Percentiles rank a stretch among this genome's conserved stretches.
phyloP scores from a whole-genome alignment of 2,797 vertebrate species.

The Phrynocephalus guinanensis region DNA sequence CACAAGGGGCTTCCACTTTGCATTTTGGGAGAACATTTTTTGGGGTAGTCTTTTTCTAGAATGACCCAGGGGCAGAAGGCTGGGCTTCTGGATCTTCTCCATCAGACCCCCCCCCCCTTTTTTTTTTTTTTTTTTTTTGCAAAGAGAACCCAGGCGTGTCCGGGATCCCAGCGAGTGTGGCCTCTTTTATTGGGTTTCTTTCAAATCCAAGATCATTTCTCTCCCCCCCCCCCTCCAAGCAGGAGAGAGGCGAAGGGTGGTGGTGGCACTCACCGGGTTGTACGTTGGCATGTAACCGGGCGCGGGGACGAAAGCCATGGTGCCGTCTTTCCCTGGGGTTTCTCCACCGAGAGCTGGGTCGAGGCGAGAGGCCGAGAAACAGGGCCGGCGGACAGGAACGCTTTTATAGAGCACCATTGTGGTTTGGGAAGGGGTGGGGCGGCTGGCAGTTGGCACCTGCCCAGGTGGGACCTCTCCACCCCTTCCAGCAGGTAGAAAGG shows the following conservation, averaged over 20 bases:
- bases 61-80: too few relatives aligned
- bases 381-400: rapidly evolving
- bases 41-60: too few relatives aligned
- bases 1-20: too few relatives aligned
- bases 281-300: conserved; percentile 86
- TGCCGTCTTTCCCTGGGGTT: too few relatives aligned
- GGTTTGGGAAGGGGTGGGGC: background rate
- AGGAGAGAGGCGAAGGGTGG: background rate
- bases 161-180: too few relatives aligned
- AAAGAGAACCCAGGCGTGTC: too few relatives aligned
- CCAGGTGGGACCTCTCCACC: background rate
- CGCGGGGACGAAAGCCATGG: conserved; percentile 83
- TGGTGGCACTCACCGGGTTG: conserved; percentile 81
- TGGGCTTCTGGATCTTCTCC: too few relatives aligned
- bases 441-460: background rate
- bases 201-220: background rate
- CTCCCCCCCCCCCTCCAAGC: background rate
- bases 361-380: background rate
- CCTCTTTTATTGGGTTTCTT: too few relatives aligned
- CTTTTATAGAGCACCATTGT: conserved; percentile 8
- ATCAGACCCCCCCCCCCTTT: too few relatives aligned
- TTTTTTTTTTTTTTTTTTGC: too few relatives aligned
- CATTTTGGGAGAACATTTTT: too few relatives aligned
- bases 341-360: background rate
- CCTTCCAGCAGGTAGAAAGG: background rate